Evolutionary conservation across 2,888 invertebrate genomes (phyloP).

Genomic region (Lottia gigantea): DNA sequence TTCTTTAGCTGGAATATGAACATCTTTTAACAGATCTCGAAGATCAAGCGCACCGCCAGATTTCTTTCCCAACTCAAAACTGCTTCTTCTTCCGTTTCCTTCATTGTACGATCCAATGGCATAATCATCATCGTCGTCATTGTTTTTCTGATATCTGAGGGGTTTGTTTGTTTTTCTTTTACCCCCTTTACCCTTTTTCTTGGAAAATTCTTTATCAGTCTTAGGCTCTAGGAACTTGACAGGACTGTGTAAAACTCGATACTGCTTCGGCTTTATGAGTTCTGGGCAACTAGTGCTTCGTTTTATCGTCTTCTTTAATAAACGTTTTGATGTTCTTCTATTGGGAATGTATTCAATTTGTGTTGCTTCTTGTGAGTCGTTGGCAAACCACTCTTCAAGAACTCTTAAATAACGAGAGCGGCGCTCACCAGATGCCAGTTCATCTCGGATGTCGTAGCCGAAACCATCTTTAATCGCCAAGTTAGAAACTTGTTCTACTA

Average conservation of each 20-base stretch:
- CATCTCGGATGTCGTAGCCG: not conserved
- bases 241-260: not conserved
- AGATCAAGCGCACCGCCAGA: not conserved
- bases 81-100: not conserved
- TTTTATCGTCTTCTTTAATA: not conserved
- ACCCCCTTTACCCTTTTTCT: not conserved
- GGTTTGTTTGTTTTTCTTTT: too few species aligned
- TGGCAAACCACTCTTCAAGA: not conserved
- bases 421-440: not conserved
- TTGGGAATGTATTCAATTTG: not conserved
- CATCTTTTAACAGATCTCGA: slow-evolving; percentile 18
- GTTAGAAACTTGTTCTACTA: slow-evolving; percentile 14
- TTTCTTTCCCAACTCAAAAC: not conserved
- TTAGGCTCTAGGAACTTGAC: not conserved
- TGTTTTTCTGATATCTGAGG: not conserved
- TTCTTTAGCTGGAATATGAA: slow-evolving; percentile 24
- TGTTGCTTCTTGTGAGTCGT: not conserved
- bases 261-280: not conserved
- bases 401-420: not conserved
- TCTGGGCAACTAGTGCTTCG: slow-evolving; percentile 1
- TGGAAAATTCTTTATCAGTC: not conserved
- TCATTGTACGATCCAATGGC: not conserved
- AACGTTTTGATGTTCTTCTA: not conserved
- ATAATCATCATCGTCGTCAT: not conserved
- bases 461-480: slow-evolving; percentile 7